These are phyloP conservation scores for Lontra canadensis DNA, from an alignment of 2,113 vertebrate genomes.

Conservation along the genomic window DNA sequence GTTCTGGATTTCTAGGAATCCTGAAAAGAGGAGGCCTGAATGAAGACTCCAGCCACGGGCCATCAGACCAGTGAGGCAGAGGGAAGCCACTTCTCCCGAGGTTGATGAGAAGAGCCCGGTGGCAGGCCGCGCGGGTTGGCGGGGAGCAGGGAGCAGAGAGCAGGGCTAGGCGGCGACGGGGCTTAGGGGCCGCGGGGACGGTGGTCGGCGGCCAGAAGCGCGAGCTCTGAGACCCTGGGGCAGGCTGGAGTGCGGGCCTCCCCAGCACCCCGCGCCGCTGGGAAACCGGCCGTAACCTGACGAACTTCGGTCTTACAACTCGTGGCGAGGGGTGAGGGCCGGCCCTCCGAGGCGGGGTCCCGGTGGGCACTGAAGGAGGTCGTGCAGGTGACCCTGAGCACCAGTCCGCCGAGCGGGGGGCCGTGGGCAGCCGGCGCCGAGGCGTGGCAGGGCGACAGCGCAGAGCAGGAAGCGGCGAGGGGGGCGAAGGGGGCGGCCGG, in stretches of 20 bases:
- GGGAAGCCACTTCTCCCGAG: background rate
- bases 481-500: background rate
- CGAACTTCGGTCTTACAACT: background rate
- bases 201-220: background rate
- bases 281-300: background rate
- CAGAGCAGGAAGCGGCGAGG: background rate
- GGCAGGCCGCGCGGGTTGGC: background rate
- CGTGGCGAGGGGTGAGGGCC: background rate
- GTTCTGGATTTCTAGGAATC: background rate
- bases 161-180: no score
- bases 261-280: rapidly evolving
- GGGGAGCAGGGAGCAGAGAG: background rate
- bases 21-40: background rate
- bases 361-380: no score
- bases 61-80: background rate
- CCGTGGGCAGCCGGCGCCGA: rapidly evolving
- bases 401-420: rapidly evolving
- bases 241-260: background rate
- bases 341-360: background rate
- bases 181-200: background rate
- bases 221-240: background rate
- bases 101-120: background rate
- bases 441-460: background rate
- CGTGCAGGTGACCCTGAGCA: background rate
- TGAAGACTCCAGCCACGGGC: background rate